Conservation (phyloP, 2,113 vertebrate genomes). For the Microcebus ravelobensis region DNA sequence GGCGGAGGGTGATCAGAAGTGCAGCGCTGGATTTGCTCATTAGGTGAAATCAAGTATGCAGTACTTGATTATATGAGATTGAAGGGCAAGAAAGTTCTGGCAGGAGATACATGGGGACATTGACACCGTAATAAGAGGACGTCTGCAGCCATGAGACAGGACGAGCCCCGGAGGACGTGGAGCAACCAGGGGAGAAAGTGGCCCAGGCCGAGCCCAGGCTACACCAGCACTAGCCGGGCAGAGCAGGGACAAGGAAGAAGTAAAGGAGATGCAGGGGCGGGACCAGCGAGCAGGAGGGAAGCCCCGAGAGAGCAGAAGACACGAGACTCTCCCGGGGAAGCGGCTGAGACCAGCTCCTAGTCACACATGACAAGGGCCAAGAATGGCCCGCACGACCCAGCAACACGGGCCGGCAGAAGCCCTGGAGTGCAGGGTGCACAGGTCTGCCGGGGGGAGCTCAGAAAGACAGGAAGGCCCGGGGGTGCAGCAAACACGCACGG, state of each 20-base stretch:
- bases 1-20: neutral
- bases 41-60: fast-evolving
- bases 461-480: neutral
- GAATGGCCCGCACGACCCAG: neutral
- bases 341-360: fast-evolving
- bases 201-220: neutral
- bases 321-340: neutral
- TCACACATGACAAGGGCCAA: neutral
- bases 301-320: fast-evolving
- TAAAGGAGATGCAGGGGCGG: fast-evolving
- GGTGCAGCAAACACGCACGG: neutral
- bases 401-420: neutral
- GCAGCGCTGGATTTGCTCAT: neutral
- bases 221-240: neutral
- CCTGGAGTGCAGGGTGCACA: neutral
- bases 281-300: fast-evolving
- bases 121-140: fast-evolving
- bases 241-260: neutral
- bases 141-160: neutral
- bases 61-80: fast-evolving
- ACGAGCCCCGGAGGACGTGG: neutral
- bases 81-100: too few relatives aligned
- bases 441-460: neutral
- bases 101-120: neutral
- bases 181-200: fast-evolving